phyloP scores from a whole-genome alignment of 2,888 invertebrate genomes.

The Myopa tessellatipennis region DNA sequence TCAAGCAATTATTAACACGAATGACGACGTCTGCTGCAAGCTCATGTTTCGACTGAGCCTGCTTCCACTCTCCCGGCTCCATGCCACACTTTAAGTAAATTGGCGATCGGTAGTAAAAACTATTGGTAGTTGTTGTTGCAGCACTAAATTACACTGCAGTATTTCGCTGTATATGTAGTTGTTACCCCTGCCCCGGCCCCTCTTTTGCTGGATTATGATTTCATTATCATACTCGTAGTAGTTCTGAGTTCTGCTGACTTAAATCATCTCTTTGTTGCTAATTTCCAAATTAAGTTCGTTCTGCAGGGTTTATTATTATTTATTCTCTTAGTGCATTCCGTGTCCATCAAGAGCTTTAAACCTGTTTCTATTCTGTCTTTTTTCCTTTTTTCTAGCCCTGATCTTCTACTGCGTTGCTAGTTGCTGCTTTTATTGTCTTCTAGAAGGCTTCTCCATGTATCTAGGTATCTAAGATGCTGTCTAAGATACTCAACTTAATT shows the following conservation, averaged over 20 bases:
- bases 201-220: neutral
- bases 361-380: neutral
- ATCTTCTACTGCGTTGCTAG: neutral
- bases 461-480: neutral
- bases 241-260: slow-evolving; percentile 6
- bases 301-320: slow-evolving; percentile 5
- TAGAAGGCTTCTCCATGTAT: neutral
- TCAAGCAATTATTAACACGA: slow-evolving; percentile 33
- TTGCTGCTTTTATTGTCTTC: neutral
- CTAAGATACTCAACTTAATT: slow-evolving; percentile 29
- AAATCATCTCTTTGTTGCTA: slow-evolving; percentile 10
- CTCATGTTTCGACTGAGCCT: slow-evolving; percentile 23
- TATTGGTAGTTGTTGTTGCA: neutral
- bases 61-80: neutral
- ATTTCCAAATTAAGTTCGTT: slow-evolving; percentile 20
- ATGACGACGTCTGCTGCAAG: slow-evolving; percentile 20
- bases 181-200: neutral
- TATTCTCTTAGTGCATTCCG: neutral
- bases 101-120: neutral
- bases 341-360: neutral
- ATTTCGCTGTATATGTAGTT: neutral
- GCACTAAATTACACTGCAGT: neutral
- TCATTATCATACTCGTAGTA: neutral
- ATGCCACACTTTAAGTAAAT: neutral
- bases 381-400: neutral